Evolutionary conservation across 1,140 invertebrate species (phyloP).

Genomic region (Aradophagus sp.): DNA sequence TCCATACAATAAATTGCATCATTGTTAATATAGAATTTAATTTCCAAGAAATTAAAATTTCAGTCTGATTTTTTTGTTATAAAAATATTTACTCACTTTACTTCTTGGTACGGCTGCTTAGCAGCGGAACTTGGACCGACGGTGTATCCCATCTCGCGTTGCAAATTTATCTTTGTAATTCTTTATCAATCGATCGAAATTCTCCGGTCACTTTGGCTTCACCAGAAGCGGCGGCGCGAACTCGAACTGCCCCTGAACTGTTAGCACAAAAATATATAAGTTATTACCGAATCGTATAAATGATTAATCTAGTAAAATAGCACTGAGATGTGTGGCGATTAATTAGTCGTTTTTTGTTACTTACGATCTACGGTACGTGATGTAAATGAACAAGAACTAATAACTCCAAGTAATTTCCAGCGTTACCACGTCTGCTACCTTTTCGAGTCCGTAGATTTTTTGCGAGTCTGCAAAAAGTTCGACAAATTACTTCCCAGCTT

Average conservation of each 20-base stretch:
- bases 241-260: conserved; percentile 1
- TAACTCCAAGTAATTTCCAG: conserved; percentile 85
- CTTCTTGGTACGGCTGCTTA: conserved; percentile 62
- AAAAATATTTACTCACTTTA: conserved; percentile 59
- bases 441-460: conserved; percentile 83
- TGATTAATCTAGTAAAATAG: no score
- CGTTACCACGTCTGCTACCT: conserved; percentile 84
- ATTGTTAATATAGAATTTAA: no score
- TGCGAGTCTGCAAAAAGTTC: conserved; percentile 77
- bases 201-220: conserved; percentile 17
- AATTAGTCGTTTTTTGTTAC: conserved; percentile 59
- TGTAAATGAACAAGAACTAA: conserved; percentile 85
- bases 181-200: conserved; percentile 12
- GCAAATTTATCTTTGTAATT: conserved; percentile 5
- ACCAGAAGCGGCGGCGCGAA: conserved; percentile 48
- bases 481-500: neutral
- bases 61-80: no score
- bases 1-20: no score
- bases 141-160: conserved; percentile 36
- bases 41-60: no score
- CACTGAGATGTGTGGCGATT: neutral
- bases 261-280: no score
- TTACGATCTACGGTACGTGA: conserved; percentile 83
- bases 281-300: no score
- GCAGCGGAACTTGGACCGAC: conserved; percentile 61